Base-by-base conservation (phyloP, 2,888 invertebrate genomes). In the Flexamia atlantica region DNA sequence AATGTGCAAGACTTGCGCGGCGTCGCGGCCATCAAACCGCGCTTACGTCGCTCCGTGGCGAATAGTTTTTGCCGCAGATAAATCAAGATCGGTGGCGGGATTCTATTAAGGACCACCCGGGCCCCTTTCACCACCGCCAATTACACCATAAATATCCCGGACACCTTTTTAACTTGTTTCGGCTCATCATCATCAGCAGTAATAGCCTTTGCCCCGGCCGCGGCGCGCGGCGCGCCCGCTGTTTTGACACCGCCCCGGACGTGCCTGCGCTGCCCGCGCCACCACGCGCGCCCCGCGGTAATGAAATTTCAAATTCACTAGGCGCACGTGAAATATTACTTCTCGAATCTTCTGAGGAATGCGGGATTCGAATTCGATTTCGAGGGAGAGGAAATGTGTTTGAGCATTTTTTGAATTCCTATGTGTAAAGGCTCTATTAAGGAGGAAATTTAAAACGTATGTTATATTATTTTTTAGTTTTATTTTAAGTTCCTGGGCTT, bases 91-190 rank as follows among this genome's bases (percentile, higher is more conserved):
- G 64, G 64, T 64, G 64, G 64, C 64, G 64, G 68, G 72, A 72
- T 36, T 72, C 72, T 42, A 72, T 72, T 72, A 72, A 10, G 50
- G 76, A 42, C 76, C 79, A 79, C 53, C 79, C 79, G 57, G 53
- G 20, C 87, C 88, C 87, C 88, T 88, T 88, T 88, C 88, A 88
- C 87, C 88, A 88, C 88, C 85, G 87, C 86, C 88, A 88, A 88
- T 88, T 88, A 88, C 86, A 86, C 87, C 87, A 87, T 88, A 88
- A 88, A 88, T 88, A 87, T 88, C 85, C 86, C 83, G 86, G 86
- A 86, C 87, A 86, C 87, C 87, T 86, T 82, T 84, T 84, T 84
- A 84, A 82, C 82, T 82, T 76, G 68, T 81, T 82, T 84, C 64
- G 50, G 64, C 83, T 82, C 84, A 79, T 84, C 82, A 80, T 79